Evolutionary conservation across 92 coral and sea anemone species (phyloP).

Genomic region (Zoanthus solanderi): DNA sequence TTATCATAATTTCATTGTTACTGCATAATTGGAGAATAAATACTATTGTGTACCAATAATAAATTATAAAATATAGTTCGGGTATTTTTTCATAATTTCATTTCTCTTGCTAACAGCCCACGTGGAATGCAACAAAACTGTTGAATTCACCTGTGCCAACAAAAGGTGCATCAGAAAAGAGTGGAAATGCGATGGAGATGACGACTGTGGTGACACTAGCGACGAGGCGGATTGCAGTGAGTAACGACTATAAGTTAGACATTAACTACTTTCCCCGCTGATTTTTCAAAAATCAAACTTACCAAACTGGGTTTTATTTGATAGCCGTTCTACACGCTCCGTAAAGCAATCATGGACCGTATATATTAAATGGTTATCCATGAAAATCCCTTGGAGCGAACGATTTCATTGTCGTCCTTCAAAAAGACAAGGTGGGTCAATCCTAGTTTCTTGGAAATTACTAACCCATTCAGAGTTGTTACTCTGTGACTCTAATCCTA

Average conservation of each 20-base stretch:
- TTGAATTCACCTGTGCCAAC: constrained; percentile 20
- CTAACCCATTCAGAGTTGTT: too few species aligned
- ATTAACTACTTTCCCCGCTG: neutral
- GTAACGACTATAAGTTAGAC: neutral
- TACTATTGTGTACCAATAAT: neutral
- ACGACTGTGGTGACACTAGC: constrained; percentile 24
- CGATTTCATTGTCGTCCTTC: too few species aligned
- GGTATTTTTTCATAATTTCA: neutral
- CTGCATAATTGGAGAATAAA: too few species aligned
- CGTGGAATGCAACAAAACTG: constrained; percentile 12
- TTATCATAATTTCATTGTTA: too few species aligned
- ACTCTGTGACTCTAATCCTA: too few species aligned
- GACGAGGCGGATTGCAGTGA: constrained; percentile 28
- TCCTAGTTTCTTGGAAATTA: too few species aligned
- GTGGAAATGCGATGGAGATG: constrained; percentile 33
- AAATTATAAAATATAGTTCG: neutral
- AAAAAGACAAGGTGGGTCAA: too few species aligned
- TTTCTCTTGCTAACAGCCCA: neutral
- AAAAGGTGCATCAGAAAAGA: constrained; percentile 7
- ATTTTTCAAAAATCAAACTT: neutral
- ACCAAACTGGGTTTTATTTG: neutral
- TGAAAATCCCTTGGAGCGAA: too few species aligned
- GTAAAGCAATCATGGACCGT: too few species aligned
- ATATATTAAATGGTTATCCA: too few species aligned
- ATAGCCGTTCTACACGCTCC: too few species aligned